A percentile compares a stretch with the other conserved stretches of the same genome.
Evolutionary conservation across 1,140 invertebrate genomes (phyloP).

Genomic region (Sminthurides bifidus): DNA sequence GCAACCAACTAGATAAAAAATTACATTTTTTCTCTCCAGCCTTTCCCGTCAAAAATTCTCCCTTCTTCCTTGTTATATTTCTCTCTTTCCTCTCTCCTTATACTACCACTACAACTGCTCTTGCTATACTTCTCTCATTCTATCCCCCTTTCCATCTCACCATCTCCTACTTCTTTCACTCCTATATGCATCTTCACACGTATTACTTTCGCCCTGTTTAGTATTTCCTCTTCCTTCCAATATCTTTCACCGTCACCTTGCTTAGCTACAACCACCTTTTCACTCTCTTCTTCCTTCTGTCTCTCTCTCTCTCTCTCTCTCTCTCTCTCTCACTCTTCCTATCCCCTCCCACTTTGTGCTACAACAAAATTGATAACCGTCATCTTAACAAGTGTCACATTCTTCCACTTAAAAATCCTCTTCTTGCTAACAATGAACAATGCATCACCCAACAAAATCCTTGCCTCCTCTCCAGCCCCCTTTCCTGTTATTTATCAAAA

Average conservation of each 20-base stretch:
- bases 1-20: constrained; percentile 20
- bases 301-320: background rate
- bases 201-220: background rate
- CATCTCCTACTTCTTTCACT: constrained; percentile 4
- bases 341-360: constrained; percentile 2
- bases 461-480: too few relatives aligned
- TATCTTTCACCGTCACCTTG: constrained; percentile 2
- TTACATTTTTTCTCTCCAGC: constrained; percentile 18
- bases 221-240: background rate
- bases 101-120: background rate
- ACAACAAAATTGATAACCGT: constrained; percentile 23
- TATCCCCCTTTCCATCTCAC: background rate
- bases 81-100: constrained; percentile 3
- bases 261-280: background rate
- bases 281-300: background rate
- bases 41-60: constrained; percentile 10
- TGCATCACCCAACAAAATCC: background rate
- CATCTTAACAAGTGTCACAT: constrained; percentile 17
- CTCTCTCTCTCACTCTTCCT: constrained; percentile 7
- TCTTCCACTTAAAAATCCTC: constrained; percentile 7
- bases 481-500: too few relatives aligned
- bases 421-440: constrained; percentile 5
- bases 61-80: constrained; percentile 14
- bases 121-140: background rate
- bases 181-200: background rate